Evolutionary conservation across 1,140 invertebrate species (phyloP), one percentile per base, ranked within the genome.

Genomic region (Teleopsis dalmanni): DNA sequence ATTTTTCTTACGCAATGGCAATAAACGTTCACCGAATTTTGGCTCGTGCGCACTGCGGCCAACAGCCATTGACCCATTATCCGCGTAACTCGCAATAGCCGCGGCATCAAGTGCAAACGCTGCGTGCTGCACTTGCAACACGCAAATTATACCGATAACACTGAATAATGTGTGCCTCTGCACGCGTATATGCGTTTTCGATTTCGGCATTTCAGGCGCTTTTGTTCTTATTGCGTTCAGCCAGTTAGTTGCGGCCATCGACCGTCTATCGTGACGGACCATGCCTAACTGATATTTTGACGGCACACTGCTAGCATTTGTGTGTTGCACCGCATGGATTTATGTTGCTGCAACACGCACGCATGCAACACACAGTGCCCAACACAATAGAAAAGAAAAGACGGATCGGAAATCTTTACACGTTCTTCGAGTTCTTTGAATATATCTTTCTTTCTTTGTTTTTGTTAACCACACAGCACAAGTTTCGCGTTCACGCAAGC

Each of bases 11-110:
- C 51, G 51, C 29, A 51, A 27, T 37, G 56, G 56, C 21, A 47
- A 35, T 29, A 55, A 40, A 44, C 56, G 56, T 33, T 57, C 56
- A 35, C 56, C 56, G 33, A 57, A 57, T 47, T 47, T 55, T 7
- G 53, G 51, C 40, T 44, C 51, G 27, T 52, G 53, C 7, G 44
- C 41, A 7, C 23, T 23, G 37, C n/a, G 13, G 11, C 33, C 41
- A 3, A 36, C 18, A 35, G 41, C 16, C 5, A 2, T 14, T 22
- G 23, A 14, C 27, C 21, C 38, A 7, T 42, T 23, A 43, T 35
- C 23, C 16, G 45, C 40, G 27, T 25, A 16, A 18, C 23, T 23
- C 5, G 37, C 25, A 52, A 22, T 34, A 35, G 38, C 29, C 45
- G 42, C 18, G 18, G 29, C 33, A 47, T 22, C 38, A 34, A 36